phyloP scores from a whole-genome alignment of 2,113 vertebrate species.

The Fulmarus glacialis region DNA sequence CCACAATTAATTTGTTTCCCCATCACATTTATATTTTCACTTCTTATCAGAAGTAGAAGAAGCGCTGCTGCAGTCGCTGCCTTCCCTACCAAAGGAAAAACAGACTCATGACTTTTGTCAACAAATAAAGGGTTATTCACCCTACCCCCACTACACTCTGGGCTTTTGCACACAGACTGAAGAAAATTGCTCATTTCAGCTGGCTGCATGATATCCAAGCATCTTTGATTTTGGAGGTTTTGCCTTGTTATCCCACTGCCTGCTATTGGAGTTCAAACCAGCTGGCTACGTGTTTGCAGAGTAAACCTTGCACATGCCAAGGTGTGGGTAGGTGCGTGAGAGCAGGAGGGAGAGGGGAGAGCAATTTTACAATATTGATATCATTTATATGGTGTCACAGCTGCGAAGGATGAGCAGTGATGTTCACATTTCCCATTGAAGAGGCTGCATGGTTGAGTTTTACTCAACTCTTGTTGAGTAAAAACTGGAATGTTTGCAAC shows the following conservation, averaged over 20 bases:
- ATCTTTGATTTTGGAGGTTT: neutral
- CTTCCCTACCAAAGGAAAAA: neutral
- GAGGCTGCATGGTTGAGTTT: neutral
- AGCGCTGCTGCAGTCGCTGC: neutral
- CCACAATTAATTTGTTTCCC: constrained; percentile 52
- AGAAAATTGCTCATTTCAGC: neutral
- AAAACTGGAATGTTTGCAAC: neutral
- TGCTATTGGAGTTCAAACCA: neutral
- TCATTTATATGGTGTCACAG: neutral
- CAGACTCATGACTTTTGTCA: neutral
- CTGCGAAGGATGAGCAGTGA: neutral
- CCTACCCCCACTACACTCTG: neutral
- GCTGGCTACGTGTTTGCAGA: accelerated
- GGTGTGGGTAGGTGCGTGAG: neutral
- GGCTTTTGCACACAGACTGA: neutral
- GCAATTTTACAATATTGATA: neutral
- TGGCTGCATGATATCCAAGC: neutral
- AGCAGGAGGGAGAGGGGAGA: neutral
- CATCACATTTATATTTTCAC: neutral
- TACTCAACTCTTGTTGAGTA: neutral
- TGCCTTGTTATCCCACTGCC: neutral
- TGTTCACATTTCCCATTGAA: neutral
- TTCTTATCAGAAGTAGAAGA: neutral
- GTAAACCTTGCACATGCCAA: neutral
- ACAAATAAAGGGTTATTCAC: neutral